Evolutionary conservation across 2,888 invertebrate species (phyloP), one percentile per base, ranked within the genome.

Genomic region (Sesamia inferens): DNA sequence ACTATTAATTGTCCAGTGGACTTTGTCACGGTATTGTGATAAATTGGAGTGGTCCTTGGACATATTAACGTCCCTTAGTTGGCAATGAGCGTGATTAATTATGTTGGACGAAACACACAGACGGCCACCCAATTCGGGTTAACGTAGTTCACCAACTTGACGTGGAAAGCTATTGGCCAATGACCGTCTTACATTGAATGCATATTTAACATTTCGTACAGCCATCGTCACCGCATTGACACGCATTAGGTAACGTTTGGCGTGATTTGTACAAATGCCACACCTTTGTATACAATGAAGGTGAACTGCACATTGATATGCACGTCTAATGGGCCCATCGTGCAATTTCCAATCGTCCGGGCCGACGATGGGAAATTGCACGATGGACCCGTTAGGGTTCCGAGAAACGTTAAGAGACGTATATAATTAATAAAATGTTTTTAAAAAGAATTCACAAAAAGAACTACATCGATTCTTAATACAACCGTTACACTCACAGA

Each of bases 1-100:
- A 89, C 91, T 89, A 91, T 93, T 92, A 93, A 92, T 93, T 88
- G 90, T 86, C 86, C 78, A 87, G 78, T 87, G 92, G 91, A 90
- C 91, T 91, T 91, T 91, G 92, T 88, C 87, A 89, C 90, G 88
- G 90, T 91, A 89, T 90, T 90, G 93, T 93, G 88, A 93, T 93
- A 93, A 94, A 94, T 94, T 94, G 91, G 89, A 89, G 89, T 88
- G 88, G 93, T 94, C 93, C 93, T 93, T 94, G 93, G 92, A 90
- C 92, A 90, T 92, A 92, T 93, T 93, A 93, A 92, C 90, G 92
- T 93, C 92, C 92, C 92, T 92, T 92, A 82, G 88, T 87, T 89
- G 87, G 89, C 89, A 89, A 89, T 88, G 88, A 91, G 91, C 88
- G 91, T 93, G 93, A 95, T 95, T 95, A 95, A 95, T 94, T 93